Conservation (phyloP, 2,888 invertebrate genomes). For the Tenodera sinensis region DNA sequence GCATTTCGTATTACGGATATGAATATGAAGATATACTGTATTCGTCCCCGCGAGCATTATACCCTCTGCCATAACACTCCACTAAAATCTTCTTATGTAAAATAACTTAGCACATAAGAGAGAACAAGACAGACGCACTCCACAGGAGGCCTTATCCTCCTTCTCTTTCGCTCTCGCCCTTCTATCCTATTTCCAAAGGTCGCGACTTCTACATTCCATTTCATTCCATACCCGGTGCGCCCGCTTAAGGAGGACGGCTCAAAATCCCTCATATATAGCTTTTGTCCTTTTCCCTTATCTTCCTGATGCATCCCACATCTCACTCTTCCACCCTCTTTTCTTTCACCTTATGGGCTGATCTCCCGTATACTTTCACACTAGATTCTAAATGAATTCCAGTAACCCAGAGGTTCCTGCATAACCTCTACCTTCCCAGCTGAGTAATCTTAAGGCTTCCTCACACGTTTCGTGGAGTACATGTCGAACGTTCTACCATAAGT, state of each 20-base stretch:
- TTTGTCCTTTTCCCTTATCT: not conserved
- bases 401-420: not conserved
- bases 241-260: not conserved
- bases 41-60: not conserved
- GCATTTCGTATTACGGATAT: not conserved
- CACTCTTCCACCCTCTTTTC: not conserved
- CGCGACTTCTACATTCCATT: slow-evolving; percentile 11
- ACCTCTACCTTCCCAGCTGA: not conserved
- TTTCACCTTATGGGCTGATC: not conserved
- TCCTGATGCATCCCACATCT: slow-evolving; percentile 2
- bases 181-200: slow-evolving; percentile 9
- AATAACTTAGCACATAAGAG: slow-evolving; percentile 1
- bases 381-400: slow-evolving; percentile 9
- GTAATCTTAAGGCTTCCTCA: not conserved
- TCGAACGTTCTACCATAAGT: too few relatives aligned
- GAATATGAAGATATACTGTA: slow-evolving; percentile 3
- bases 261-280: slow-evolving; percentile 5
- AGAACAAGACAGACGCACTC: not conserved
- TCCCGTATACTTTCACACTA: not conserved
- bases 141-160: not conserved
- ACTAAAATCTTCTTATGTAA: slow-evolving; percentile 11
- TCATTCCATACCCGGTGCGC: not conserved
- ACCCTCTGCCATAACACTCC: not conserved
- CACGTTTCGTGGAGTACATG: not conserved
- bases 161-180: not conserved